phyloP scores from a whole-genome alignment of 92 coral and sea anemone genomes.

The Porites cylindrica region DNA sequence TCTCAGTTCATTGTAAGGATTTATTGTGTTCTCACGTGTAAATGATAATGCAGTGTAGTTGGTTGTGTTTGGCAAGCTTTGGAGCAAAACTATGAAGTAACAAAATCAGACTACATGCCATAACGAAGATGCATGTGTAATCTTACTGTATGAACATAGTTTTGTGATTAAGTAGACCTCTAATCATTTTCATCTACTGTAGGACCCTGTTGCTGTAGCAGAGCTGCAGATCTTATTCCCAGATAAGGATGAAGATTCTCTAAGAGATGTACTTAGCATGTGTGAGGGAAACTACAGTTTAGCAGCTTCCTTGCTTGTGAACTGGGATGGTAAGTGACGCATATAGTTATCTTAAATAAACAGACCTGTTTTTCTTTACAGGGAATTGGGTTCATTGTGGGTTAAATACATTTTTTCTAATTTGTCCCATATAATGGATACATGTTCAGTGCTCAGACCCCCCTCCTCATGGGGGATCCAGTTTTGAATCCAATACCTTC shows the following conservation, averaged over 20 bases:
- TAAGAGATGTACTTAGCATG: conserved; percentile 20
- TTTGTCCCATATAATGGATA: not conserved
- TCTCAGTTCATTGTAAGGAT: conserved; percentile 9
- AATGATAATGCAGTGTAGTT: conserved; percentile 9
- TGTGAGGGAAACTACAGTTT: conserved; percentile 27
- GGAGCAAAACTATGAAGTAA: conserved; percentile 11
- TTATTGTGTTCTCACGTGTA: conserved; percentile 7
- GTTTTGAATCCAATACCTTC: conserved; percentile 5
- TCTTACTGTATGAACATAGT: conserved; percentile 4
- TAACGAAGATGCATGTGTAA: conserved; percentile 10
- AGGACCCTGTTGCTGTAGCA: conserved; percentile 7
- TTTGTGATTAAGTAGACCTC: conserved; percentile 15
- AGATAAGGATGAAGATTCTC: conserved; percentile 28
- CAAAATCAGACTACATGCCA: conserved; percentile 2
- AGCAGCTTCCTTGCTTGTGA: conserved; percentile 26
- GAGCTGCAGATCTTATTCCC: conserved; percentile 26
- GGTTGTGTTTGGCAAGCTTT: conserved; percentile 6
- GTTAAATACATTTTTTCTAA: conserved; percentile 2
- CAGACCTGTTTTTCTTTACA: conserved; percentile 1
- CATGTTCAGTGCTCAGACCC: not conserved
- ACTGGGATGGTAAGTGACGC: conserved; percentile 23
- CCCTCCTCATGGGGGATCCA: conserved; percentile 8
- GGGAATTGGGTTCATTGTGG: conserved; percentile 16
- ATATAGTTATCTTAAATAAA: conserved; percentile 21
- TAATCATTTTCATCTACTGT: not conserved